Evolutionary conservation across 2,113 vertebrate genomes (phyloP), one percentile per base, ranked within the genome.

Genomic region (Alouatta palliata): DNA sequence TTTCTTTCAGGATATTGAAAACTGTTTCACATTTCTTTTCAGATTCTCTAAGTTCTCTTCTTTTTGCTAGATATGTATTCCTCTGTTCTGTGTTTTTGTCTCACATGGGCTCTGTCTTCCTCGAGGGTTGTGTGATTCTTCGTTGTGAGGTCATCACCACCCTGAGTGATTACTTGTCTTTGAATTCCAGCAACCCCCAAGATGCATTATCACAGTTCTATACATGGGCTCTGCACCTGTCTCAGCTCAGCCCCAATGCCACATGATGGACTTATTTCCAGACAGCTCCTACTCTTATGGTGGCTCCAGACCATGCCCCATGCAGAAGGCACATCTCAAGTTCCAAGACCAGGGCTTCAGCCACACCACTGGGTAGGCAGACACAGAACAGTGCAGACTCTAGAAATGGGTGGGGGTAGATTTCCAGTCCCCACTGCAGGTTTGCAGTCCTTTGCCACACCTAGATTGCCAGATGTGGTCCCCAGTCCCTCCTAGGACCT

Each of bases 281-380:
- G 30, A n/a, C 14, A 25, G 27, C n/a, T 5, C n/a, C 43, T 13
- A 17, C 20, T 40, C 32, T 84, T 45, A 1, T 0, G 23, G 56
- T n/a, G 66, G 11, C 56, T 30, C 82, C 32, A 21, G 30, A 27
- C 2, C 7, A 9, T 61, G 5, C 30, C 27, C 2, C 0, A 0
- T 16, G 66, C 27, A 58, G 32, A 83, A 56, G 43, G 37, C 14
- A 4, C 10, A 6, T 14, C 16, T 56, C 27, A 6, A 25, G 35
- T 14, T 73, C 23, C 27, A 58, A 30, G 0, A 23, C 43, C 11
- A 30, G 20, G 12, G 21, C 16, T 35, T 25, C 83, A 40, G 23
- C 12, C 12, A 56, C 1, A 35, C 3, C 16, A 17, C 32, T 37
- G 23, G 6, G 8, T 5, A 76, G 20, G 37, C 17, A 71, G 54